Evolutionary conservation across 2,888 invertebrate genomes (phyloP).

Genomic region (Steinernema carpocapsae): DNA sequence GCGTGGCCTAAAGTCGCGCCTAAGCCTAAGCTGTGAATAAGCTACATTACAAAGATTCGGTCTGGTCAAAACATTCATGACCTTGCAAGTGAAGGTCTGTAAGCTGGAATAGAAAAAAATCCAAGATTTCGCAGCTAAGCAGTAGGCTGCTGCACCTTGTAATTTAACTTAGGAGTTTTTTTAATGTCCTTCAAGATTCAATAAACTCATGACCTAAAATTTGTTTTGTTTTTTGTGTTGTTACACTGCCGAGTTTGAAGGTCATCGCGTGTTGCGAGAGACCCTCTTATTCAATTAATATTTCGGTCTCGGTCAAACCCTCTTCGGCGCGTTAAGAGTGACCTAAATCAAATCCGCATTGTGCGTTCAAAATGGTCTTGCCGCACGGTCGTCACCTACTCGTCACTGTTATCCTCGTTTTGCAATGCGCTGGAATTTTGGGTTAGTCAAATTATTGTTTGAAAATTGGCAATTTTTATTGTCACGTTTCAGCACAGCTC

Average conservation of each 20-base stretch:
- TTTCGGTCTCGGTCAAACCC: background rate
- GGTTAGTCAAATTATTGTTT: background rate
- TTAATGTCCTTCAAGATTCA: too few species aligned
- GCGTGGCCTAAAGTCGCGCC: too few species aligned
- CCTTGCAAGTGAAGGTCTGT: too few species aligned
- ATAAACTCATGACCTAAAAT: background rate
- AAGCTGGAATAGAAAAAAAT: too few species aligned
- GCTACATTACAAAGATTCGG: too few species aligned
- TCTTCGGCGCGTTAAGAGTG: conserved; percentile 17
- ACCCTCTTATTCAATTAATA: conserved; percentile 19
- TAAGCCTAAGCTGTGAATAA: too few species aligned
- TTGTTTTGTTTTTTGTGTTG: background rate
- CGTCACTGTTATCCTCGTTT: background rate
- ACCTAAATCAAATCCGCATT: conserved; percentile 22
- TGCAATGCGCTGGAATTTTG: background rate
- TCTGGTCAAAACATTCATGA: too few species aligned
- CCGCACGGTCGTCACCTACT: conserved; percentile 17
- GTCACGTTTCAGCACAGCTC: background rate
- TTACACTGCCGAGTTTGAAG: background rate
- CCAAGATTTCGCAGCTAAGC: too few species aligned
- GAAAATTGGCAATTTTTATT: background rate
- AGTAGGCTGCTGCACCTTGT: too few species aligned
- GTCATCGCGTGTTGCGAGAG: conserved; percentile 7
- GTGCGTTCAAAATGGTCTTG: background rate
- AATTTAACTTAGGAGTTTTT: too few species aligned